Conservation (phyloP, 2,113 vertebrate genomes). For the Thalassarche chlororhynchos region DNA sequence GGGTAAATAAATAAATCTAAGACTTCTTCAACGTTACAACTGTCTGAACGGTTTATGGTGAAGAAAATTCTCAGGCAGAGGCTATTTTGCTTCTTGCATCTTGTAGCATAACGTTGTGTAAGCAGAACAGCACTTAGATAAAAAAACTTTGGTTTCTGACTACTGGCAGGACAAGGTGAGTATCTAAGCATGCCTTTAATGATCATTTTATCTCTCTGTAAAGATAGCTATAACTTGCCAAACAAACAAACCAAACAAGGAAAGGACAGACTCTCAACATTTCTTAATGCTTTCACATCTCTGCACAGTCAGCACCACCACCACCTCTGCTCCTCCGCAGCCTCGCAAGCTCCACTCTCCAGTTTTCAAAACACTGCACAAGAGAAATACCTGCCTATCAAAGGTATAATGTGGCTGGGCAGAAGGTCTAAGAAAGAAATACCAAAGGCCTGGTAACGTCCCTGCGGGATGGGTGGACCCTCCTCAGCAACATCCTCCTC, state of each 20-base stretch:
- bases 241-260: not conserved
- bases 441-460: not conserved
- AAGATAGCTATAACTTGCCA: not conserved
- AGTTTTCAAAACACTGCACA: not conserved
- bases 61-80: not conserved
- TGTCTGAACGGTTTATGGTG: not conserved
- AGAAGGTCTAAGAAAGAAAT: not conserved
- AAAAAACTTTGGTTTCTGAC: not conserved
- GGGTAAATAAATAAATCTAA: not conserved
- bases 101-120: not conserved
- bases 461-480: not conserved
- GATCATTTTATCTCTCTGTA: not conserved
- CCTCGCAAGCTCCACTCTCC: not conserved
- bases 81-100: not conserved
- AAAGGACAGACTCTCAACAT: not conserved
- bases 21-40: not conserved
- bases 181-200: not conserved
- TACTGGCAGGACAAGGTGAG: not conserved
- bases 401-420: rapidly evolving
- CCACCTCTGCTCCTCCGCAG: not conserved
- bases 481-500: not conserved
- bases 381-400: not conserved
- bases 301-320: not conserved
- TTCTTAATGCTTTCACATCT: rapidly evolving
- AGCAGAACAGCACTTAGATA: not conserved